Percentiles rank a stretch among this genome's conserved stretches.
Conservation (phyloP, 1,140 invertebrate species). For the Hyles vespertilio region DNA sequence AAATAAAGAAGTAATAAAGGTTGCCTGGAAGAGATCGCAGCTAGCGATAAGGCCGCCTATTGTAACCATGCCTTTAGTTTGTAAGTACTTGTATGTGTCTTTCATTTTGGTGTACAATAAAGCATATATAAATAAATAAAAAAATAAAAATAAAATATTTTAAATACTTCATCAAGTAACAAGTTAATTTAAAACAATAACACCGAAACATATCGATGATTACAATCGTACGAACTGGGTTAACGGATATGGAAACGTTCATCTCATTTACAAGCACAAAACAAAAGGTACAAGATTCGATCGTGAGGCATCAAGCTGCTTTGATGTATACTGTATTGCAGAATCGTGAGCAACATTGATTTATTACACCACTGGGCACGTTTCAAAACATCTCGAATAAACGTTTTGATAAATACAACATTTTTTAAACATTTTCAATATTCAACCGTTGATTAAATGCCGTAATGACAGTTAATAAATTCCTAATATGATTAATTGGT, state of each 20-base stretch:
- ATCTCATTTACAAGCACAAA: constrained; percentile 39
- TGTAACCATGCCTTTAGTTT: too few species aligned
- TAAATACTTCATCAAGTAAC: too few species aligned
- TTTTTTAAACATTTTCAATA: constrained; percentile 43
- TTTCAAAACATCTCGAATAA: constrained; percentile 14
- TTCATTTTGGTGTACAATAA: too few species aligned
- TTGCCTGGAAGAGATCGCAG: too few species aligned
- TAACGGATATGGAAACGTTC: constrained; percentile 45
- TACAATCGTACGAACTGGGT: constrained; percentile 38
- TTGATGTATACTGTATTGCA: constrained; percentile 59
- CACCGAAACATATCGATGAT: background rate
- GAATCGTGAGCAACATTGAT: constrained; percentile 61
- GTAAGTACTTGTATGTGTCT: too few species aligned
- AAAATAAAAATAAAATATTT: too few species aligned
- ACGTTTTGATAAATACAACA: constrained; percentile 31
- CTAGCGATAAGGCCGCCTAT: too few species aligned
- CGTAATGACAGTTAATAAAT: constrained; percentile 59
- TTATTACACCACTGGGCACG: constrained; percentile 47
- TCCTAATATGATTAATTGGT: constrained; percentile 35
- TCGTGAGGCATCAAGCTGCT: constrained; percentile 72
- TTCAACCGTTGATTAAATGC: constrained; percentile 50
- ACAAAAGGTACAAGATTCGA: constrained; percentile 49
- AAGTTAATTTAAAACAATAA: too few species aligned
- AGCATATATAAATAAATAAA: too few species aligned
- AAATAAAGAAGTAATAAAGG: too few species aligned